phyloP scores from a whole-genome alignment of 2,113 vertebrate species.

The Egretta garzetta region DNA sequence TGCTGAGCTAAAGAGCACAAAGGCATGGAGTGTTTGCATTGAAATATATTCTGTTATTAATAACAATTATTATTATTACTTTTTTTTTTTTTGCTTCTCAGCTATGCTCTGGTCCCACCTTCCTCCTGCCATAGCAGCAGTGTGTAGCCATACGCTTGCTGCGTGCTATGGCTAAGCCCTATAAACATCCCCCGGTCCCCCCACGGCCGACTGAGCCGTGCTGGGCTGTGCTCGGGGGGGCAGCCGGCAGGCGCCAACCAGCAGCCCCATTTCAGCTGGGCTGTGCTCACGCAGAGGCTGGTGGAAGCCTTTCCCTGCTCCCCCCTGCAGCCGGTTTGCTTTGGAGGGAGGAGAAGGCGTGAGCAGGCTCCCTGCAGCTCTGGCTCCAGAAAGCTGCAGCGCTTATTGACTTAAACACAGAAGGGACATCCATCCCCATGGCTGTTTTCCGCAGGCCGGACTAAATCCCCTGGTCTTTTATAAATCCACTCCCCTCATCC shows the following conservation, averaged over 20 bases:
- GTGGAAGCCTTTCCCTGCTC: neutral
- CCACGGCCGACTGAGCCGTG: rapidly evolving
- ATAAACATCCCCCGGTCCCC: rapidly evolving
- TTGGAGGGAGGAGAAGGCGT: neutral
- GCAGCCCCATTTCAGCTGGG: neutral
- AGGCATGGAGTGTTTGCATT: neutral
- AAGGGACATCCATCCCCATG: neutral
- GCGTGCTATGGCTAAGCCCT: neutral
- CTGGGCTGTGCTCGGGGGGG: neutral
- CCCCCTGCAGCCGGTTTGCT: neutral
- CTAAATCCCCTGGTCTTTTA: neutral
- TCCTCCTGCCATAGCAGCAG: neutral
- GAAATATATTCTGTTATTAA: neutral
- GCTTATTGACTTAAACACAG: neutral
- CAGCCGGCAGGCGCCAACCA: rapidly evolving
- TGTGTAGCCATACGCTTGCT: rapidly evolving
- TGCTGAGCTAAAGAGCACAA: neutral
- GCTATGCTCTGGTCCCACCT: neutral
- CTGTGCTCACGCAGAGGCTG: neutral
- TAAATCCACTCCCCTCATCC: neutral
- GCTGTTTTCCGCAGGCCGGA: neutral
- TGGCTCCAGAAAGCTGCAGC: constrained; percentile 27
- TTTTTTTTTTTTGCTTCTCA: neutral
- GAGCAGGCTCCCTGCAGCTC: neutral
- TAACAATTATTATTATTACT: neutral